A percentile compares a stretch with the other conserved stretches of the same genome.
phyloP scores from a whole-genome alignment of 2,888 invertebrate species.

The Oscheius onirici region DNA sequence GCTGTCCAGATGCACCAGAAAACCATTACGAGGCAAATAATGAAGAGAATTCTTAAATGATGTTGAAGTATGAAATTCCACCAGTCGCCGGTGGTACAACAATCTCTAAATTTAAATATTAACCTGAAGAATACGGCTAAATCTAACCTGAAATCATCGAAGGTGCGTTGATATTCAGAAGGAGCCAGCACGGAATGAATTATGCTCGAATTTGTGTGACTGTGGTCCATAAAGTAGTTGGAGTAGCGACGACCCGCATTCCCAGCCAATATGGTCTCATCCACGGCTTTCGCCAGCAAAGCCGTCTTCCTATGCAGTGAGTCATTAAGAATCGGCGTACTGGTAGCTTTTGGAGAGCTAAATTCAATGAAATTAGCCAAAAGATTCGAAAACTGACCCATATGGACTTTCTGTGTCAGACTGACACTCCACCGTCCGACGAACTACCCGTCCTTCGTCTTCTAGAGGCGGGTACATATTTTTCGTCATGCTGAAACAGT shows the following conservation, averaged over 20 bases:
- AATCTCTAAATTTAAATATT: not conserved
- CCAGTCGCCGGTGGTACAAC: slow-evolving; percentile 13
- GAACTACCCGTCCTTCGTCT: not conserved
- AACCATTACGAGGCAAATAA: not conserved
- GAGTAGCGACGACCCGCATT: not conserved
- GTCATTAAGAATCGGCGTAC: not conserved
- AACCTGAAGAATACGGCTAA: not conserved
- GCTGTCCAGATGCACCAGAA: not conserved
- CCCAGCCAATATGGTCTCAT: slow-evolving; percentile 12
- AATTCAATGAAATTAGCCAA: not conserved
- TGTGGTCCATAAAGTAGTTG: not conserved
- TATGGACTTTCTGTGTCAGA: slow-evolving; percentile 8
- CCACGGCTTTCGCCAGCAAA: not conserved
- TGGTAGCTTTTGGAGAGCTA: slow-evolving; percentile 13
- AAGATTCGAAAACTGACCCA: slow-evolving; percentile 2
- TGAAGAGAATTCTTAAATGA: slow-evolving; percentile 16
- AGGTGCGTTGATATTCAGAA: not conserved
- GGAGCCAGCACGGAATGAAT: slow-evolving; percentile 7
- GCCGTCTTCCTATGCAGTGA: too few relatives aligned
- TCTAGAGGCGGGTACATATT: not conserved
- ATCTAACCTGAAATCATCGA: slow-evolving; percentile 14
- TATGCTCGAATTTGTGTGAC: not conserved
- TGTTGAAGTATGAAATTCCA: not conserved
- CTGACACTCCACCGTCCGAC: slow-evolving; percentile 5
- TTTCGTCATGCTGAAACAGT: not conserved